Evolutionary conservation across 2,888 invertebrate genomes (phyloP).

Genomic region (Prostheceraeus crozeri): DNA sequence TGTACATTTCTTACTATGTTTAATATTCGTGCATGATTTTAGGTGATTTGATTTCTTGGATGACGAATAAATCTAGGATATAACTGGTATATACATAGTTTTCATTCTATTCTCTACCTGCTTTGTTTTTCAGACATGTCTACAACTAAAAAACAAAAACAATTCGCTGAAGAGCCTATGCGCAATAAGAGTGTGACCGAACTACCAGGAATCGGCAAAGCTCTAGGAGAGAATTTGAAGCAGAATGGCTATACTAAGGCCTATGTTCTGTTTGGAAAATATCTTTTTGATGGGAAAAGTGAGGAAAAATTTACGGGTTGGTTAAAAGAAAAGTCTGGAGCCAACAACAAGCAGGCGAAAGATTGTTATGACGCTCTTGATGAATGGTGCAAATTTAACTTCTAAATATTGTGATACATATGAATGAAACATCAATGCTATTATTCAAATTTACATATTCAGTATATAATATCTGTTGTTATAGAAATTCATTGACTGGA

Average conservation of each 20-base stretch:
- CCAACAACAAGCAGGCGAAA: slow-evolving; percentile 81
- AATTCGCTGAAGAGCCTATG: slow-evolving; percentile 89
- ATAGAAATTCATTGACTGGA: too few relatives aligned
- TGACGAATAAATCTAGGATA: too few relatives aligned
- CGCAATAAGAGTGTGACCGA: slow-evolving; percentile 85
- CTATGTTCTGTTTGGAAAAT: slow-evolving; percentile 91
- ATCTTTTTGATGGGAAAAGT: slow-evolving; percentile 84
- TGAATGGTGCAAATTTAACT: slow-evolving; percentile 97
- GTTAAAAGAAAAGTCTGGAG: slow-evolving; percentile 86
- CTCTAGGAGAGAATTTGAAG: slow-evolving; percentile 72
- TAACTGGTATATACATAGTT: too few relatives aligned
- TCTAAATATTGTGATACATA: too few relatives aligned
- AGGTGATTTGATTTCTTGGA: too few relatives aligned
- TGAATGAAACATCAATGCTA: too few relatives aligned
- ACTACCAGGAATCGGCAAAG: slow-evolving; percentile 88
- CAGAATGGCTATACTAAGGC: slow-evolving; percentile 94
- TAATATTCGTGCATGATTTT: too few relatives aligned
- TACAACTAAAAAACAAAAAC: slow-evolving; percentile 84
- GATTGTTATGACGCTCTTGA: slow-evolving; percentile 89
- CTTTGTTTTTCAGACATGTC: too few relatives aligned
- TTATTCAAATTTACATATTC: too few relatives aligned
- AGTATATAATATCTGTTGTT: too few relatives aligned
- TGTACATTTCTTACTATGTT: too few relatives aligned
- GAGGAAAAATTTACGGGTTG: slow-evolving; percentile 89
- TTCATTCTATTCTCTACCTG: too few relatives aligned